Percentiles rank a stretch among this genome's conserved stretches.
phyloP scores from a whole-genome alignment of 2,888 invertebrate genomes.

The Geotrupes spiniger region DNA sequence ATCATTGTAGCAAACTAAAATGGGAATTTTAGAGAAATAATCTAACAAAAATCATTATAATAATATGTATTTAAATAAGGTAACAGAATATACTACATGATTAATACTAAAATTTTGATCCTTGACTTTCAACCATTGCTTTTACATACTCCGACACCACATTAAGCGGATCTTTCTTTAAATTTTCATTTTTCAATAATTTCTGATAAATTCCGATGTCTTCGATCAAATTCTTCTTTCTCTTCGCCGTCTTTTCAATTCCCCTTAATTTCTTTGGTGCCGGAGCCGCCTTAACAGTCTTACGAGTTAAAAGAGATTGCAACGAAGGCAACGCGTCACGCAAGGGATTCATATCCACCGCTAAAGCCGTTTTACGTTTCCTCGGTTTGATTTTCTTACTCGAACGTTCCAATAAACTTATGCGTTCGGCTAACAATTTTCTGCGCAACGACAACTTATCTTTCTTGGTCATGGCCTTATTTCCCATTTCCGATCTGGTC shows the following conservation, averaged over 20 bases:
- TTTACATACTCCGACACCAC: constrained; percentile 19
- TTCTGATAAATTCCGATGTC: constrained; percentile 19
- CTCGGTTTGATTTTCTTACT: constrained; percentile 37
- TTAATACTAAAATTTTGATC: constrained; percentile 5
- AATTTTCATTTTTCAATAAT: constrained; percentile 18
- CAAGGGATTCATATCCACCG: constrained; percentile 41
- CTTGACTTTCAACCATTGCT: constrained; percentile 18
- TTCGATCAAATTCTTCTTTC: constrained; percentile 19
- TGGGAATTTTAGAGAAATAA: no score
- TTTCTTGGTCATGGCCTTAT: constrained; percentile 37
- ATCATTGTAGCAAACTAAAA: no score
- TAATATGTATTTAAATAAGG: no score
- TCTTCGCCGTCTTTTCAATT: constrained; percentile 19
- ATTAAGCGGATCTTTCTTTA: constrained; percentile 18
- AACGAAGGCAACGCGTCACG: constrained; percentile 43
- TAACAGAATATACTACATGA: no score
- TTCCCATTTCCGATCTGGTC: constrained; percentile 33
- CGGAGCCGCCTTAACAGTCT: constrained; percentile 4
- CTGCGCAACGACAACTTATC: constrained; percentile 40
- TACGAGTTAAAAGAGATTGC: constrained; percentile 33
- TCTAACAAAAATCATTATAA: no score
- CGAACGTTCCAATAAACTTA: constrained; percentile 37
- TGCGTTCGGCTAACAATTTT: constrained; percentile 38
- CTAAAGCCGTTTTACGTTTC: constrained; percentile 29
- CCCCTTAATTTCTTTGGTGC: constrained; percentile 14